Evolutionary conservation across 1,140 invertebrate genomes (phyloP), one percentile per base, ranked within the genome.

Genomic region (Drosophila chauvacae): DNA sequence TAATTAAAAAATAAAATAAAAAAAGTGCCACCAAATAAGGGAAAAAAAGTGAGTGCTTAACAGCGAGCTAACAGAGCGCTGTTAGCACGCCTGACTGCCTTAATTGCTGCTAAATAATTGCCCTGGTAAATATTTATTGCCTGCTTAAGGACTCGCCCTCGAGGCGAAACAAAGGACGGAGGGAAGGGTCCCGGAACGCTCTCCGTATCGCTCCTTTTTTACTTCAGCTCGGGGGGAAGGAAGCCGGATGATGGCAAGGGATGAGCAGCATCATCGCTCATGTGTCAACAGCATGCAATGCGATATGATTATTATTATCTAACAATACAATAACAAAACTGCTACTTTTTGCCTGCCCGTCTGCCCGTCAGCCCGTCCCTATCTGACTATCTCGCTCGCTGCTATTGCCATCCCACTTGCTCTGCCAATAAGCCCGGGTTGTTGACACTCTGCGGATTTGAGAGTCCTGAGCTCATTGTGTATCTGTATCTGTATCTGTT

Each of bases 231-330:
- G 65, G 50, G 33, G 42, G 35, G 47, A 64, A 30, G 41, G 47
- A 28, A 23, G 5, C 47, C 47, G 77, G 48, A 64, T 60, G 62
- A 68, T 64, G 80, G 78, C 63, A 33, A 56, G 74, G 75, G 73
- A 77, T 77, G 75, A 77, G 85, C 85, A 76, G 75, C 85, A 90
- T 90, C 85, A 90, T 90, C 76, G 81, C 81, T 90, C 85, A 90
- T 90, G 85, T 90, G 85, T 90, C 85, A 90, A 90, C 85, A 90
- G 83, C 85, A 90, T 90, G 85, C 84, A 87, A 87, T 87, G 84
- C 84, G 84, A 90, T 88, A 88, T 88, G 85, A 88, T 88, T 88
- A 90, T 90, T 88, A 90, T 90, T 90, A 90, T 85, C 85, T 85
- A 79, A 90, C 85, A 90, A 90, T 85, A 81, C 86, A 90, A 81